phyloP scores from a whole-genome alignment of 37 sponge, comb jelly and placozoan species.

The Cladorhizidae sp. region DNA sequence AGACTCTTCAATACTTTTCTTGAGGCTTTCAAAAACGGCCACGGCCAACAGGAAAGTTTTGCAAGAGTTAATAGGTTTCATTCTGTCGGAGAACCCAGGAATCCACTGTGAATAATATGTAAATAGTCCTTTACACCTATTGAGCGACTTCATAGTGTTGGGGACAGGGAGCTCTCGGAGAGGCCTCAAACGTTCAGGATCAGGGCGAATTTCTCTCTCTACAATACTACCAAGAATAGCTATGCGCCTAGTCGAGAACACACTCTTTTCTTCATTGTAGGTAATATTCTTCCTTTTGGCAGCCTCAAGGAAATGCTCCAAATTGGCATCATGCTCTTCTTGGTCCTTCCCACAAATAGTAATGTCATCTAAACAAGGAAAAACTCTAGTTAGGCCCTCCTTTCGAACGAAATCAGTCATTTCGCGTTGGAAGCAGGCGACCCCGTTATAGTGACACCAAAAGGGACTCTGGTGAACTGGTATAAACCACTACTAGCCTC shows the following conservation, averaged over 20 bases:
- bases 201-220: slow-evolving; percentile 1
- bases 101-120: too few relatives aligned
- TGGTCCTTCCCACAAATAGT: slow-evolving; percentile 6
- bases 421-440: not conserved
- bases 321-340: slow-evolving; percentile 7
- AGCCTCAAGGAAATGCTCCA: not conserved
- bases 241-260: too few relatives aligned
- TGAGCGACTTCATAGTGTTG: too few relatives aligned
- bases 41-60: too few relatives aligned
- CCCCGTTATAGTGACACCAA: slow-evolving; percentile 8
- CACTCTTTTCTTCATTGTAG: slow-evolving; percentile 12
- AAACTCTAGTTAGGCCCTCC: not conserved
- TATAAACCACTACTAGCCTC: slow-evolving; percentile 2
- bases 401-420: not conserved
- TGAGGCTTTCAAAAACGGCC: too few relatives aligned
- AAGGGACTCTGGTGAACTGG: slow-evolving; percentile 22
- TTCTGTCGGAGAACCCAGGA: too few relatives aligned
- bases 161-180: slow-evolving; percentile 9
- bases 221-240: not conserved
- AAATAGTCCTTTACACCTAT: too few relatives aligned
- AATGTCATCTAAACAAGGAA: not conserved
- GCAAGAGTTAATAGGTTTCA: too few relatives aligned
- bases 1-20: too few relatives aligned
- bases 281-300: not conserved
- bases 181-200: slow-evolving; percentile 7